These are phyloP conservation scores for Cantharis nigra DNA, from an alignment of 2,888 invertebrate genomes.

Conservation along the genomic window DNA sequence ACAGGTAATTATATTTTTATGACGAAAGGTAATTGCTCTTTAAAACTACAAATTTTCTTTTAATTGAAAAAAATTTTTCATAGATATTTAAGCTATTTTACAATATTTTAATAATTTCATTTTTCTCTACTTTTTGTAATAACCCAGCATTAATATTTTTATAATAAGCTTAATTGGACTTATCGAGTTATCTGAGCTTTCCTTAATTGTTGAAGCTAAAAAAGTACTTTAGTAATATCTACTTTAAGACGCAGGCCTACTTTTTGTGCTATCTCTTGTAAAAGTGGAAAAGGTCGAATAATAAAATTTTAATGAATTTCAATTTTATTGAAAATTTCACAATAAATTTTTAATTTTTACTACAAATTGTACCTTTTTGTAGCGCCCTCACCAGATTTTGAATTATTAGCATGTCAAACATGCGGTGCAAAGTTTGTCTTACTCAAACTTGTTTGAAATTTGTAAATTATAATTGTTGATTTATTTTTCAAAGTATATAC, in stretches of 20 bases:
- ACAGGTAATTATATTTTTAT: not conserved
- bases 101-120: not conserved
- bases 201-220: not conserved
- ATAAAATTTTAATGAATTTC: not conserved
- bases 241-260: not conserved
- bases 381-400: not conserved
- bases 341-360: not conserved
- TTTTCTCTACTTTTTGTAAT: not conserved
- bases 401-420: not conserved
- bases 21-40: no score
- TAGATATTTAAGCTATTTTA: not conserved
- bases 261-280: not conserved
- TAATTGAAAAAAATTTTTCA: no score
- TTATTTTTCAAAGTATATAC: not conserved
- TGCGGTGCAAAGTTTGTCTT: not conserved
- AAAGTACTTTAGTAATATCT: not conserved
- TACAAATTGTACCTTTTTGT: not conserved
- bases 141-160: not conserved
- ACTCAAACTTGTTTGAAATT: not conserved
- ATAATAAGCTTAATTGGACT: not conserved
- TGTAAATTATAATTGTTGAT: not conserved
- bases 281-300: not conserved
- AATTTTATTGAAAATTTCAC: not conserved
- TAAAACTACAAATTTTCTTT: not conserved
- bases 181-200: not conserved